phyloP scores from a whole-genome alignment of 2,113 vertebrate species.

The Lamprotornis superbus region DNA sequence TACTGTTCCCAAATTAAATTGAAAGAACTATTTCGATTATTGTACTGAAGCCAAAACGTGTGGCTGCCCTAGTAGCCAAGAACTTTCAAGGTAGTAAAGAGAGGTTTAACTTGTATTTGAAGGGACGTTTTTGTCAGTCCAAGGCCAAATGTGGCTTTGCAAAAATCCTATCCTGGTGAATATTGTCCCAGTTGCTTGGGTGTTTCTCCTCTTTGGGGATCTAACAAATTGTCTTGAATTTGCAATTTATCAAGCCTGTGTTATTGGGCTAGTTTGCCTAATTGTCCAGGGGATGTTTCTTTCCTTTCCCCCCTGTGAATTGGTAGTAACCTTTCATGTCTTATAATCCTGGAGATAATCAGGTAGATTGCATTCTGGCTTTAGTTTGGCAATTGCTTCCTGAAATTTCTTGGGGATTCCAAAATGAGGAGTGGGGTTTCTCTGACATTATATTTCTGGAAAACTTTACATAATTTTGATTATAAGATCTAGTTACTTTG shows the following conservation, averaged over 20 bases:
- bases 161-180: not conserved
- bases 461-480: not conserved
- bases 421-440: not conserved
- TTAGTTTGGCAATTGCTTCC: not conserved
- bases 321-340: not conserved
- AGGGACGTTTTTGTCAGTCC: not conserved
- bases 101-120: not conserved
- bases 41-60: constrained; percentile 1
- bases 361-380: not conserved
- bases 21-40: constrained; percentile 30
- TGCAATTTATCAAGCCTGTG: not conserved
- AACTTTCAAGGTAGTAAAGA: constrained; percentile 7
- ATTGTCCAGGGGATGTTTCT: not conserved
- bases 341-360: not conserved
- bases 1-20: constrained; percentile 36
- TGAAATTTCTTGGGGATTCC: not conserved
- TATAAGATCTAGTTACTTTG: not conserved
- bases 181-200: not conserved
- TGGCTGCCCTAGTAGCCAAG: not conserved
- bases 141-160: not conserved
- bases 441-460: not conserved
- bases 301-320: rapidly evolving
- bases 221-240: not conserved
- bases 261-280: not conserved
- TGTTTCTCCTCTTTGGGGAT: not conserved